Evolutionary conservation across 2,113 vertebrate genomes (phyloP), one percentile per base, ranked within the genome.

Genomic region (Callochromis pleurospilus): DNA sequence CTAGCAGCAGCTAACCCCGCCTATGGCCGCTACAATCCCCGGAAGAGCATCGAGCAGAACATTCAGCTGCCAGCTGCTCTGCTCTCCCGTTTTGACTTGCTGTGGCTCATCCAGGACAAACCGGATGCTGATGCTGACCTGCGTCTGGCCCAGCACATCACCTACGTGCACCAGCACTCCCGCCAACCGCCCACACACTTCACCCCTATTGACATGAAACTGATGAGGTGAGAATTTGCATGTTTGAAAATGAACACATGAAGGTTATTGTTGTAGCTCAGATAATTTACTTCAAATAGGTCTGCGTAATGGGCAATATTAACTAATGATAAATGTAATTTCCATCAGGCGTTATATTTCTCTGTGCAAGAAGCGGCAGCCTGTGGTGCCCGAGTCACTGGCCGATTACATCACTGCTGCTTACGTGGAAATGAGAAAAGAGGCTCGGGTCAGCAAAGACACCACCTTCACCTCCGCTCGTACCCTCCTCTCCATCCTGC

Each of bases 361-460:
- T 3, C 93, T 96, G 93, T 98, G 98, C 89, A 97, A 96, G 40
- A 96, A 94, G 84, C 95, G 95, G 81, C 97, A 98, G 95, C 98
- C 98, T 0, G 91, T 96, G 0, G 96, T 99, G 15, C 98, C 98
- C 0, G 97, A 98, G 87, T 83, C 94, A 0, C 95, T 99, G 90
- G 96, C 97, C 0, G 97, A 98, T 81, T 98, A 98, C 91, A 97
- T 98, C 95, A 98, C 98, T 0, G 98, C 98, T 0, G 98, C 98
- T 0, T 98, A 99, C 0, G 98, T 99, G 75, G 98, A 99, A 90
- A 98, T 99, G 98, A 97, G 98, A 92, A 97, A 98, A 88, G 98
- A 99, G 92, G 97, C 98, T 3, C 93, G 97, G 62, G 97, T 97
- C 93, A 97, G 94, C 95, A 98, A 97, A 91, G 98, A 98, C 79